These are phyloP conservation scores for Thera britannica DNA, from an alignment of 2,888 invertebrate genomes.

Conservation along the genomic window DNA sequence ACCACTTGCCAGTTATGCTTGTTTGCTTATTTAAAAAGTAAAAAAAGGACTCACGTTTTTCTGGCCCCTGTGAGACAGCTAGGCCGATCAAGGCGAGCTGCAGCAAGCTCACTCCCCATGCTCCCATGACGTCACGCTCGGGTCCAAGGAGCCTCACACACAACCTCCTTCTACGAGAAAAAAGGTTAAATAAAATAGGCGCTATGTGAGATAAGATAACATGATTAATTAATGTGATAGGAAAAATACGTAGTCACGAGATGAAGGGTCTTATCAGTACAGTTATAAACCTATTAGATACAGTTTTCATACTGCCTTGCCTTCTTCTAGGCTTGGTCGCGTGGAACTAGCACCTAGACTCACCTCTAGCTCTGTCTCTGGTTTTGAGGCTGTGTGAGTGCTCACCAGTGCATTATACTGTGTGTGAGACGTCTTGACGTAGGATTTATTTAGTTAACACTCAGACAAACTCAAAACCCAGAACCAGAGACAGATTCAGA, in stretches of 20 bases:
- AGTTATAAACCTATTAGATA: not conserved
- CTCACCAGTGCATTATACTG: no score
- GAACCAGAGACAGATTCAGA: no score
- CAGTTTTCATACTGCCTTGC: not conserved
- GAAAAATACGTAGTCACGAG: conserved; percentile 79
- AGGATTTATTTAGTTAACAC: no score
- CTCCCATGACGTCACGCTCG: conserved; percentile 43
- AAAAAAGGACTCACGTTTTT: conserved; percentile 62
- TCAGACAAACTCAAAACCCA: no score
- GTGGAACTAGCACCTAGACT: no score
- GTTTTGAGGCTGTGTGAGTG: no score
- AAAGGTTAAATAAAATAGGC: conserved; percentile 59
- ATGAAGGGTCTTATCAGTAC: conserved; percentile 46
- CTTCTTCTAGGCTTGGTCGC: no score
- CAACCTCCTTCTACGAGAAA: conserved; percentile 59
- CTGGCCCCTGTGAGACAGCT: conserved; percentile 60
- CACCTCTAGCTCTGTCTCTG: no score
- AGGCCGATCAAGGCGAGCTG: conserved; percentile 55
- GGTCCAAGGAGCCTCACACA: conserved; percentile 24
- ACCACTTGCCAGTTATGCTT: no score
- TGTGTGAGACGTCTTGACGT: no score
- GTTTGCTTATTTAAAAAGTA: not conserved
- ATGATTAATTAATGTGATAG: conserved; percentile 68
- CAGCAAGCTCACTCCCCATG: conserved; percentile 48
- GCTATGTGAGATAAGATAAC: conserved; percentile 65